Evolutionary conservation across 2,797 vertebrate species (phyloP).

Genomic region (Odontamblyopus rebecca): DNA sequence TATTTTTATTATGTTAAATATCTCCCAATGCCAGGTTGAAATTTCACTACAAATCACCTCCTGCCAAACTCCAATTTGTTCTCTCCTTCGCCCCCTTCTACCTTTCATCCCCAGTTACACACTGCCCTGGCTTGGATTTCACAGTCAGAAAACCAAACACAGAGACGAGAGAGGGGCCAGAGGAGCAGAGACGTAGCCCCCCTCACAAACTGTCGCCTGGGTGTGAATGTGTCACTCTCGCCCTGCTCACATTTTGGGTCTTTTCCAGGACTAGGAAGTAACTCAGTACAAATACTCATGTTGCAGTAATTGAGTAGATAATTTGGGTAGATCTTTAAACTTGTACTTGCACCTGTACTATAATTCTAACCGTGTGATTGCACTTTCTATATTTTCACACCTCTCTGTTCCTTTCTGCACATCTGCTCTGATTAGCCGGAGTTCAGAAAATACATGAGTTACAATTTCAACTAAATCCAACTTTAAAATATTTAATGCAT

Average conservation of each 20-base stretch:
- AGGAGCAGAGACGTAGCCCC: conserved; percentile 39
- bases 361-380: no score
- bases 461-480: no score
- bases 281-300: no score
- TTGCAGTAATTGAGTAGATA: no score
- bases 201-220: conserved; percentile 68
- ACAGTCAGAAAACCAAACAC: conserved; percentile 69
- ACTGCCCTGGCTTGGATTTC: conserved; percentile 60
- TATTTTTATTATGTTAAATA: conserved; percentile 35
- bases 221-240: conserved; percentile 72
- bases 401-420: no score
- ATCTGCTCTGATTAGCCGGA: no score
- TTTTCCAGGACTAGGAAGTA: conserved; percentile 7
- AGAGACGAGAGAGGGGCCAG: conserved; percentile 36
- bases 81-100: conserved; percentile 27
- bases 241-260: conserved; percentile 18
- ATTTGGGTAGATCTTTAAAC: no score
- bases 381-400: no score
- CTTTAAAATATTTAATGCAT: no score
- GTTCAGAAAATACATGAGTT: no score
- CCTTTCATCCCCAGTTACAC: conserved; percentile 59
- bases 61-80: conserved; percentile 37
- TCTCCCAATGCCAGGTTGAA: conserved; percentile 18
- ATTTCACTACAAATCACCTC: conserved; percentile 39
- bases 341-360: no score